phyloP scores from a whole-genome alignment of 2,113 vertebrate genomes.

The Centrocercus urophasianus region DNA sequence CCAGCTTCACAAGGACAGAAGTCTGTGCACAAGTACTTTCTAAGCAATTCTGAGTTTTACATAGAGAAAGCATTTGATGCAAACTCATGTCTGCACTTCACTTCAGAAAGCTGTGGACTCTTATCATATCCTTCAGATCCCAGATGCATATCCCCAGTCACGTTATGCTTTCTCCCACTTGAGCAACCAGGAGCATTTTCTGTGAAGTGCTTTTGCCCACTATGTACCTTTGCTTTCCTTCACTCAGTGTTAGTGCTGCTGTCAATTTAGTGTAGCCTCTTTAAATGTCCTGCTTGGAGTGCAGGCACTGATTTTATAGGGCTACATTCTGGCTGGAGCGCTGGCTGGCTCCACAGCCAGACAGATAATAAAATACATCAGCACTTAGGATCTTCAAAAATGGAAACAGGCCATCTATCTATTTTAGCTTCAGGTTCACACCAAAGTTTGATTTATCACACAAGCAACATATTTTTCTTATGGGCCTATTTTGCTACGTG shows the following conservation, averaged over 20 bases:
- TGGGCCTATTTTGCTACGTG: not conserved
- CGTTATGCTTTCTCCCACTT: not conserved
- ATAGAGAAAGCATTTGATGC: not conserved
- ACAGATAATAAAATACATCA: slow-evolving; percentile 19
- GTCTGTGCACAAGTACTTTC: not conserved
- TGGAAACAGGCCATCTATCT: not conserved
- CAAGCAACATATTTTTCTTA: not conserved
- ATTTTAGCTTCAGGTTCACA: not conserved
- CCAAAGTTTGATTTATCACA: not conserved
- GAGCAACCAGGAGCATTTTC: not conserved
- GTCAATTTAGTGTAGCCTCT: not conserved
- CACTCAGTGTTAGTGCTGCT: not conserved
- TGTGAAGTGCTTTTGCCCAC: slow-evolving; percentile 43
- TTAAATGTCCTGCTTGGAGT: not conserved
- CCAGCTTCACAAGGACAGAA: slow-evolving; percentile 3
- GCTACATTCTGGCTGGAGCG: not conserved
- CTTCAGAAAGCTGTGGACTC: not conserved
- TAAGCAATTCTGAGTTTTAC: slow-evolving; percentile 2
- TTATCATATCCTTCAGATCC: not conserved
- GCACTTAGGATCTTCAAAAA: not conserved
- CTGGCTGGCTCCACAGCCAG: not conserved
- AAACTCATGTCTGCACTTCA: not conserved
- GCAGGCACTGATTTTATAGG: not conserved
- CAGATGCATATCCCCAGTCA: not conserved
- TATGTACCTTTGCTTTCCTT: not conserved